A percentile compares a stretch with the other conserved stretches of the same genome.
Conservation (phyloP, 2,888 invertebrate species). For the Ramazzottius varieornatus region DNA sequence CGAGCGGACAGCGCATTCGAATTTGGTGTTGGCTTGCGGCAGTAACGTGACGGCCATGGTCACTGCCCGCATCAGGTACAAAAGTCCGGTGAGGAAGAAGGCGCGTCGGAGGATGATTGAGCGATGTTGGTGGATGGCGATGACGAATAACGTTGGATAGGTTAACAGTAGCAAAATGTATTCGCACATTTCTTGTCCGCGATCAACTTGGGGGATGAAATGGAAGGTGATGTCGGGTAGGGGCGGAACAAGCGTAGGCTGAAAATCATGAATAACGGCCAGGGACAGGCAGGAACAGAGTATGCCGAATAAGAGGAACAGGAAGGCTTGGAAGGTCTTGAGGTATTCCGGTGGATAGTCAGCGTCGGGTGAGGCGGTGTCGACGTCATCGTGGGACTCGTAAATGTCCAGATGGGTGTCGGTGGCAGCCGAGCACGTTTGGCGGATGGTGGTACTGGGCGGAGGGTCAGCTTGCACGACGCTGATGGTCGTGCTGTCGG, state of each 20-base stretch:
- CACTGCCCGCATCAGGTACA: background rate
- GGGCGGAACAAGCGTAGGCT: background rate
- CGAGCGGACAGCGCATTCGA: background rate
- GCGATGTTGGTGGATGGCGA: background rate
- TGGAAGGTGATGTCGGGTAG: background rate
- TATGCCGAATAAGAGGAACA: background rate
- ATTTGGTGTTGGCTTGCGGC: background rate
- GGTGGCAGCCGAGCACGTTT: no score
- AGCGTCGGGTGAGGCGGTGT: no score
- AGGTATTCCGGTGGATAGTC: no score
- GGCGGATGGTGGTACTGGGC: no score
- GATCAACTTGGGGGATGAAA: background rate
- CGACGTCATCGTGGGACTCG: no score
- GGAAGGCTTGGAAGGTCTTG: background rate
- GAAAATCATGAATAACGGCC: background rate
- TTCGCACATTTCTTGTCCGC: background rate
- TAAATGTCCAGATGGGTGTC: no score
- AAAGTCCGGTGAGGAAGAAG: background rate
- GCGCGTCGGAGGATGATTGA: background rate
- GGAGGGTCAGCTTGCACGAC: no score
- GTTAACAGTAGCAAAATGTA: background rate
- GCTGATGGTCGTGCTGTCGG: no score
- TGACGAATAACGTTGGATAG: background rate
- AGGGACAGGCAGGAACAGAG: background rate
- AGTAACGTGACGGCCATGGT: constrained; percentile 5